Percentiles rank a stretch among this genome's conserved stretches.
Evolutionary conservation across 2,888 invertebrate genomes (phyloP).

Genomic region (Amphimallon solstitiale): DNA sequence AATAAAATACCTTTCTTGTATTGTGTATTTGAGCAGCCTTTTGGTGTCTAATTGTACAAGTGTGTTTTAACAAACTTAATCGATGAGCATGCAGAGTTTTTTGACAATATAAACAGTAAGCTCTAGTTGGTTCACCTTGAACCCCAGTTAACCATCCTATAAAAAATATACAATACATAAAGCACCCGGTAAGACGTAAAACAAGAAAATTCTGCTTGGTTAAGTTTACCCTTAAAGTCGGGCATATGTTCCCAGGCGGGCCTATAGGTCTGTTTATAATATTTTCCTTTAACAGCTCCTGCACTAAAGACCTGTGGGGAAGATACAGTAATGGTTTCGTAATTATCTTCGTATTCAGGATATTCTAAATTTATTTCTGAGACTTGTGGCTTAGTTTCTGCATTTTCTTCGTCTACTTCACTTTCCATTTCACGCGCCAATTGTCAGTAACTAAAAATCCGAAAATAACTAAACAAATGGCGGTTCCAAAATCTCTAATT

Average conservation of each 20-base stretch:
- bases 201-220: not conserved
- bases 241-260: slow-evolving; percentile 70
- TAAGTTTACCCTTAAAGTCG: slow-evolving; percentile 67
- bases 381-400: slow-evolving; percentile 43
- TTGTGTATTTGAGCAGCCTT: slow-evolving; percentile 61
- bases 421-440: slow-evolving; percentile 49
- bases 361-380: slow-evolving; percentile 39
- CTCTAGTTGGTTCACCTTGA: slow-evolving; percentile 66
- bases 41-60: slow-evolving; percentile 70
- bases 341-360: slow-evolving; percentile 45
- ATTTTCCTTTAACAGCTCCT: slow-evolving; percentile 55
- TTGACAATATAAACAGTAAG: slow-evolving; percentile 68
- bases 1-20: slow-evolving; percentile 51
- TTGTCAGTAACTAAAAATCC: slow-evolving; percentile 46
- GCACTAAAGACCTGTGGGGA: slow-evolving; percentile 44
- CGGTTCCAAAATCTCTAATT: slow-evolving; percentile 34
- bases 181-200: not conserved
- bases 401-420: slow-evolving; percentile 45
- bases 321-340: slow-evolving; percentile 47
- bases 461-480: slow-evolving; percentile 47
- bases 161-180: not conserved
- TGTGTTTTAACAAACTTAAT: slow-evolving; percentile 69
- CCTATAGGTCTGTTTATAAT: slow-evolving; percentile 69
- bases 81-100: slow-evolving; percentile 70
- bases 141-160: slow-evolving; percentile 68